These are phyloP conservation scores for Poecilia picta DNA, from an alignment of 2,797 vertebrate genomes.

Conservation along the genomic window DNA sequence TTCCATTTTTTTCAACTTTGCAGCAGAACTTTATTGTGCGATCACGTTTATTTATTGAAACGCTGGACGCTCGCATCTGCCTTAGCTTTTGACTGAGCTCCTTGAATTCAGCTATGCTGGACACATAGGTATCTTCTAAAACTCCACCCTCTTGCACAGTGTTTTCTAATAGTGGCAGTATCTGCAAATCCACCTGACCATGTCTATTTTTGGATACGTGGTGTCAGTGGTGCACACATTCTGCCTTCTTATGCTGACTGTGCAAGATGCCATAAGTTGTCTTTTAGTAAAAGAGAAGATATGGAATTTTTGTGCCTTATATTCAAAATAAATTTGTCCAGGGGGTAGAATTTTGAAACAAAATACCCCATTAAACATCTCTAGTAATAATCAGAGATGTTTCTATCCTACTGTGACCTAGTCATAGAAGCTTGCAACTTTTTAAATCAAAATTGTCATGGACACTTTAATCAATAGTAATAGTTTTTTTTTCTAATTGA, in stretches of 20 bases:
- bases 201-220: conserved; percentile 39
- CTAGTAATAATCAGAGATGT: background rate
- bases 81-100: conserved; percentile 22
- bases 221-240: conserved; percentile 36
- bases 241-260: conserved; percentile 35
- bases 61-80: background rate
- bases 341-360: background rate
- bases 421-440: background rate
- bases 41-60: background rate
- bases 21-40: background rate
- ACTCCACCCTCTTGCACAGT: conserved; percentile 3
- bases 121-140: conserved; percentile 1
- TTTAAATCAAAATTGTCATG: background rate
- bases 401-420: background rate
- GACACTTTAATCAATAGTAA: background rate
- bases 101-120: background rate
- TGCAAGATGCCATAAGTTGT: conserved; percentile 24
- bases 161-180: conserved; percentile 28
- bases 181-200: conserved; percentile 38
- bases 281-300: conserved; percentile 13
- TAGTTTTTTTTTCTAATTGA: background rate
- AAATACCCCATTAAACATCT: background rate
- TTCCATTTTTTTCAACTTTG: background rate
- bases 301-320: background rate
- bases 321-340: background rate